Percentiles rank a stretch among this genome's conserved stretches.
phyloP scores from a whole-genome alignment of 2,113 vertebrate genomes.

The Talpa occidentalis region DNA sequence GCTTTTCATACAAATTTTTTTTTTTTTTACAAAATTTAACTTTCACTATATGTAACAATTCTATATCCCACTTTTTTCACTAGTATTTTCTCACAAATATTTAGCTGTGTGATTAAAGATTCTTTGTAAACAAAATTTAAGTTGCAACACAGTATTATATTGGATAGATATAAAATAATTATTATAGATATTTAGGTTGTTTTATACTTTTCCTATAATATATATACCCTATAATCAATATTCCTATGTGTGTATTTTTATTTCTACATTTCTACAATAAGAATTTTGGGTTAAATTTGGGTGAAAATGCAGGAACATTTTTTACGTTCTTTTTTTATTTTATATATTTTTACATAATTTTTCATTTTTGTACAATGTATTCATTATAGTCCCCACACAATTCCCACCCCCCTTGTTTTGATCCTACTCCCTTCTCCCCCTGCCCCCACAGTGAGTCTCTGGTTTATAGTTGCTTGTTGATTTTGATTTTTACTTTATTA shows the following conservation, averaged over 20 bases:
- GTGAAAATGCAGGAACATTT: too few relatives aligned
- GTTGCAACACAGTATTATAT: background rate
- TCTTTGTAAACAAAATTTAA: slow-evolving; percentile 27
- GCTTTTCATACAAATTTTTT: background rate
- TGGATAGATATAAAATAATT: slow-evolving; percentile 11
- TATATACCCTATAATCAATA: background rate
- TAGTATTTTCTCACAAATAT: background rate
- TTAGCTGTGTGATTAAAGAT: background rate
- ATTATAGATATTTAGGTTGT: background rate
- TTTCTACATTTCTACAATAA: slow-evolving; percentile 13
- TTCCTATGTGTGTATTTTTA: background rate
- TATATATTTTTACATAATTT: too few relatives aligned
- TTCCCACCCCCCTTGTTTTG: too few relatives aligned
- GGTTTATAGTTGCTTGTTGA: too few relatives aligned
- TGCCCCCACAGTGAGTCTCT: too few relatives aligned
- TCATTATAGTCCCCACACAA: too few relatives aligned
- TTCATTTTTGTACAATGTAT: too few relatives aligned
- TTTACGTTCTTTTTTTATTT: too few relatives aligned
- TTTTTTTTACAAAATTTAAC: background rate
- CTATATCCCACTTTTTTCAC: background rate
- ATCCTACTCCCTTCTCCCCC: too few relatives aligned
- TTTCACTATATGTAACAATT: background rate
- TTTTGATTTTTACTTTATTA: too few relatives aligned
- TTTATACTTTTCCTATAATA: background rate
- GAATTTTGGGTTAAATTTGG: background rate